A percentile compares a stretch with the other conserved stretches of the same genome.
phyloP scores from a whole-genome alignment of 37 sponge, comb jelly and placozoan species.

The Spongia lamella region DNA sequence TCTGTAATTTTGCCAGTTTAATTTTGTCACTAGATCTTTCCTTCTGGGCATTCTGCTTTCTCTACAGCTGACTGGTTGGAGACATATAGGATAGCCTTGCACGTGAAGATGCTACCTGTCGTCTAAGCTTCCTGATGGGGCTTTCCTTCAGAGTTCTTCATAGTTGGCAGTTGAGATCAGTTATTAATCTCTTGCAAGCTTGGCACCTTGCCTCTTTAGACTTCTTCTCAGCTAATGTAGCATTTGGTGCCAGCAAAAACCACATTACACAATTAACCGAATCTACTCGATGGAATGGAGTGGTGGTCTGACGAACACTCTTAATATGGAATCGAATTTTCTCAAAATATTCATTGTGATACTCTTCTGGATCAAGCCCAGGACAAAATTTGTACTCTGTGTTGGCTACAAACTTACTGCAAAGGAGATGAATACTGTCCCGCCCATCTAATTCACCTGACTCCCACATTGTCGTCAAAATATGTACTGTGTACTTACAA shows the following conservation, averaged over 20 bases:
- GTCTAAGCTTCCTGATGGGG: not conserved
- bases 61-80: conserved; percentile 25
- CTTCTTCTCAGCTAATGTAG: conserved; percentile 18
- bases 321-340: conserved; percentile 36
- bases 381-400: conserved; percentile 46
- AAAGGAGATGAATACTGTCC: conserved; percentile 5
- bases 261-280: conserved; percentile 19
- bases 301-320: conserved; percentile 14
- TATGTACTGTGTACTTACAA: conserved; percentile 20
- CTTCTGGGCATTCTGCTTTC: conserved; percentile 13
- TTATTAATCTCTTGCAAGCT: conserved; percentile 25
- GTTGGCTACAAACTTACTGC: not conserved
- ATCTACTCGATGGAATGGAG: conserved; percentile 39
- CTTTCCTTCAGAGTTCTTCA: not conserved
- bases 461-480: conserved; percentile 14
- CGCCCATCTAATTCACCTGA: not conserved
- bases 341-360: conserved; percentile 14
- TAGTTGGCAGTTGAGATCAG: conserved; percentile 18
- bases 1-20: conserved; percentile 21
- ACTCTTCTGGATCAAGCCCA: conserved; percentile 7
- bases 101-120: conserved; percentile 8
- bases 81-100: conserved; percentile 32
- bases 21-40: conserved; percentile 9
- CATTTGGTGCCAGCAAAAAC: conserved; percentile 35
- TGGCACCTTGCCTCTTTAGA: conserved; percentile 11